Conservation (phyloP, 1,140 invertebrate genomes). For the Hetaerina americana region DNA sequence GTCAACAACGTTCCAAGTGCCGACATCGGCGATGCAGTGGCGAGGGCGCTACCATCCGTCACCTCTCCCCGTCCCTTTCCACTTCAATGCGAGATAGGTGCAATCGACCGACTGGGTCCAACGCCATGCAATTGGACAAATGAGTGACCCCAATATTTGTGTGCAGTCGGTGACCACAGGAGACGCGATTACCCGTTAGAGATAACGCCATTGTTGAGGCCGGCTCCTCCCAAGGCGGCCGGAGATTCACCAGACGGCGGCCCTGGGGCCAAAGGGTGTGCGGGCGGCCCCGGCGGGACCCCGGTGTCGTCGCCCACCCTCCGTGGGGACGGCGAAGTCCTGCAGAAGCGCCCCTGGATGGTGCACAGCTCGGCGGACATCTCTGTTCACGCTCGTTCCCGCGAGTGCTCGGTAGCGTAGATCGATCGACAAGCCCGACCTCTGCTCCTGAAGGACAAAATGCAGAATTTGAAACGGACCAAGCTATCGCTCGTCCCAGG, state of each 20-base stretch:
- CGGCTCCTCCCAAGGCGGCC: too few relatives aligned
- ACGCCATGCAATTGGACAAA: neutral
- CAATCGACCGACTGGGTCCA: neutral
- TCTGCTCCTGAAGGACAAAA: too few relatives aligned
- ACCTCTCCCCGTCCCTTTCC: neutral
- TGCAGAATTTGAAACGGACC: too few relatives aligned
- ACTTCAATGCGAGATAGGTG: neutral
- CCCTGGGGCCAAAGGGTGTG: neutral
- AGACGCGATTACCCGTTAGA: neutral
- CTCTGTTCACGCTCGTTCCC: too few relatives aligned
- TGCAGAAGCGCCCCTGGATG: neutral
- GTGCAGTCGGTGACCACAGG: neutral
- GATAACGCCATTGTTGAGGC: neutral
- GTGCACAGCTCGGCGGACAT: neutral
- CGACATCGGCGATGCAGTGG: neutral
- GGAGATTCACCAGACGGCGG: neutral
- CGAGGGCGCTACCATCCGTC: neutral
- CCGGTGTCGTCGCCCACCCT: neutral
- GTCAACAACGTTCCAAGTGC: neutral
- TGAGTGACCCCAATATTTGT: neutral
- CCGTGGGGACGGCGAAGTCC: neutral
- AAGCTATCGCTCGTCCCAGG: too few relatives aligned
- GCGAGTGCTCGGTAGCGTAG: too few relatives aligned
- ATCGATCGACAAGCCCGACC: too few relatives aligned
- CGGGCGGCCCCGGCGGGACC: neutral